Evolutionary conservation across 2,797 vertebrate species (phyloP).

Genomic region (Brachyrhaphis roseni): DNA sequence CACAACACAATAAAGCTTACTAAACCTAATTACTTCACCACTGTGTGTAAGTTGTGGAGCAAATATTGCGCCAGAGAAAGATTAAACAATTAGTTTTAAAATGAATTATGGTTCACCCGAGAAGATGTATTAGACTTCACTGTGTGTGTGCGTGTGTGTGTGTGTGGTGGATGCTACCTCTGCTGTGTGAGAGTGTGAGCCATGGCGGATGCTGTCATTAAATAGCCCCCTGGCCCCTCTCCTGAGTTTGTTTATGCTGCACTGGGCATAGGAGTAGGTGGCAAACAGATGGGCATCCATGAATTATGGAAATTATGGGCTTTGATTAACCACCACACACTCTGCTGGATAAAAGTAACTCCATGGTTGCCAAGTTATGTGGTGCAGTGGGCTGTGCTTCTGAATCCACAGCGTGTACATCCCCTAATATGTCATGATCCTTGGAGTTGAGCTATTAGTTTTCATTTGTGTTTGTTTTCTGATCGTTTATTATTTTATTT

Average conservation of each 20-base stretch:
- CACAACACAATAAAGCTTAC: constrained; percentile 16
- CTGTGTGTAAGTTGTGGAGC: constrained; percentile 59
- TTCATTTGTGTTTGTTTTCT: neutral
- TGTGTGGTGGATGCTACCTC: constrained; percentile 4
- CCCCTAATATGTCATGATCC: neutral
- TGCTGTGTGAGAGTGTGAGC: constrained; percentile 36
- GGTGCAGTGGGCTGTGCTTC: constrained; percentile 58
- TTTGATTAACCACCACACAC: constrained; percentile 81
- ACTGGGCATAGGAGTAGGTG: constrained; percentile 77
- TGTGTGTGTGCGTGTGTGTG: constrained; percentile 15
- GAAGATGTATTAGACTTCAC: constrained; percentile 56
- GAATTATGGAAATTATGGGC: constrained; percentile 83
- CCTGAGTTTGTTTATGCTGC: constrained; percentile 77
- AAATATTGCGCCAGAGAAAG: constrained; percentile 58
- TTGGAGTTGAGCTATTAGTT: neutral
- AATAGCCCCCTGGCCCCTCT: constrained; percentile 77
- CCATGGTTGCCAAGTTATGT: constrained; percentile 70
- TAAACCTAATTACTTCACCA: constrained; percentile 56
- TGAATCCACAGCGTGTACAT: neutral
- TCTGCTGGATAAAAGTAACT: constrained; percentile 76
- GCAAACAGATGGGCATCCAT: constrained; percentile 83
- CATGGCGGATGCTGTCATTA: constrained; percentile 74
- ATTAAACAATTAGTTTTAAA: constrained; percentile 62
- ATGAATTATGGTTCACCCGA: constrained; percentile 53
- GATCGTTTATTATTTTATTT: neutral